Percentiles rank a stretch among this genome's conserved stretches.
Evolutionary conservation across 2,888 invertebrate genomes (phyloP).

Genomic region (Machimus atricapillus): DNA sequence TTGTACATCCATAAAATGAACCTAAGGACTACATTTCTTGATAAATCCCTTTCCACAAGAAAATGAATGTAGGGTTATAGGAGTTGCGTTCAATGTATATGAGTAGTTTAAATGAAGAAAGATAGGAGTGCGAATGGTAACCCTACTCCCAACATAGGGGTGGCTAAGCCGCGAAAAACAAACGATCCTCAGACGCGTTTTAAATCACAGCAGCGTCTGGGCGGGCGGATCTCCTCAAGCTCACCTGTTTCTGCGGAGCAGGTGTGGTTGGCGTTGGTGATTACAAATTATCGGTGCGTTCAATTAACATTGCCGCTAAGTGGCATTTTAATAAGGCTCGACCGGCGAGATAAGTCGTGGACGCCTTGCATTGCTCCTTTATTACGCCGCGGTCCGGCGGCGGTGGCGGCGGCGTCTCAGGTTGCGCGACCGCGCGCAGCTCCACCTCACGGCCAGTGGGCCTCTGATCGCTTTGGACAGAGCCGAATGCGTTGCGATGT

Average conservation of each 20-base stretch:
- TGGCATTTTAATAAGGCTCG: conserved; percentile 32
- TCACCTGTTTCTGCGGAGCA: not conserved
- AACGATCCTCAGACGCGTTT: not conserved
- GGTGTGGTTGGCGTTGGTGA: conserved; percentile 28
- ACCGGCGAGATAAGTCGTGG: conserved; percentile 22
- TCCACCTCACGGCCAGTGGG: not conserved
- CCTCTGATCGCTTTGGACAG: not conserved
- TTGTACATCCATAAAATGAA: no score
- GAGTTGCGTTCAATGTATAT: no score
- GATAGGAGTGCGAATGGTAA: not conserved
- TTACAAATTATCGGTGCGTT: conserved; percentile 34
- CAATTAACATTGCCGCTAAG: conserved; percentile 35
- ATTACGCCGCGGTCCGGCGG: not conserved
- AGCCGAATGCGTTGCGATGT: not conserved
- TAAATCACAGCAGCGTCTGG: not conserved
- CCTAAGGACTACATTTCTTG: no score
- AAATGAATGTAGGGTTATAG: no score
- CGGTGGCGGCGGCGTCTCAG: not conserved
- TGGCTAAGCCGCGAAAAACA: not conserved
- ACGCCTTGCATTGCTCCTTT: conserved; percentile 16
- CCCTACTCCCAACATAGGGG: not conserved
- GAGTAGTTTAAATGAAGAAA: no score
- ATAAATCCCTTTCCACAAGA: no score
- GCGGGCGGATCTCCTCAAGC: not conserved
- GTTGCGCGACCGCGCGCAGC: not conserved